Evolutionary conservation across 2,888 invertebrate species (phyloP).

Genomic region (Tinea pellionella): DNA sequence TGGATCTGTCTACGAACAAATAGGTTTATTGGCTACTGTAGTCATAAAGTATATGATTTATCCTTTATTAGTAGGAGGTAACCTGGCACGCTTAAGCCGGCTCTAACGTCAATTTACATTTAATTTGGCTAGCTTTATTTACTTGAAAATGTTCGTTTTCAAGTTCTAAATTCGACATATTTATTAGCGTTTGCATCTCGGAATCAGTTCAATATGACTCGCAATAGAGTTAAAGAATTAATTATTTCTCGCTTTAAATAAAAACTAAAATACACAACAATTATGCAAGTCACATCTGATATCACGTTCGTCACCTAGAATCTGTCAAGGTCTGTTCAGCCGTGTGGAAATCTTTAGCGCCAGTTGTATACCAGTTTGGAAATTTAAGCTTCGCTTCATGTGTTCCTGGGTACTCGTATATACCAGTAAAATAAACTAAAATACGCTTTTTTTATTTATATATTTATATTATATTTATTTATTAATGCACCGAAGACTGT

Average conservation of each 20-base stretch:
- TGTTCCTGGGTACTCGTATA: constrained; percentile 49
- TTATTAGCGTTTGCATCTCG: too few species aligned
- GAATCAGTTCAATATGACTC: too few species aligned
- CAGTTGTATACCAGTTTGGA: not conserved
- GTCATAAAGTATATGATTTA: constrained; percentile 56
- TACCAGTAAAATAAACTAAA: too few species aligned
- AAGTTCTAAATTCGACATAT: too few species aligned
- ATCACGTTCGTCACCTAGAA: constrained; percentile 35
- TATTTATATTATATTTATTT: too few species aligned
- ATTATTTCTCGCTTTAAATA: not conserved
- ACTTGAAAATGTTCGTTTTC: too few species aligned
- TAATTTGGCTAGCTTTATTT: not conserved
- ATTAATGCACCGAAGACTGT: too few species aligned
- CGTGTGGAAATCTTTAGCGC: constrained; percentile 12
- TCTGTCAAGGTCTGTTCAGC: constrained; percentile 40
- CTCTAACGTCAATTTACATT: not conserved
- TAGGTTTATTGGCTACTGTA: constrained; percentile 60
- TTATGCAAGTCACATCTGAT: constrained; percentile 42
- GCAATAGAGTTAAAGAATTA: not conserved
- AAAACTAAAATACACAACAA: not conserved
- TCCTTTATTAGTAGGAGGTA: constrained; percentile 26
- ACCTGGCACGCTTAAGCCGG: constrained; percentile 21
- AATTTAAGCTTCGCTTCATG: not conserved
- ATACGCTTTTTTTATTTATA: too few species aligned
- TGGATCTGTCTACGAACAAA: constrained; percentile 54